A percentile compares a stretch with the other conserved stretches of the same genome.
Conservation (phyloP, 2,888 invertebrate species). For the Phyllotreta striolata region DNA sequence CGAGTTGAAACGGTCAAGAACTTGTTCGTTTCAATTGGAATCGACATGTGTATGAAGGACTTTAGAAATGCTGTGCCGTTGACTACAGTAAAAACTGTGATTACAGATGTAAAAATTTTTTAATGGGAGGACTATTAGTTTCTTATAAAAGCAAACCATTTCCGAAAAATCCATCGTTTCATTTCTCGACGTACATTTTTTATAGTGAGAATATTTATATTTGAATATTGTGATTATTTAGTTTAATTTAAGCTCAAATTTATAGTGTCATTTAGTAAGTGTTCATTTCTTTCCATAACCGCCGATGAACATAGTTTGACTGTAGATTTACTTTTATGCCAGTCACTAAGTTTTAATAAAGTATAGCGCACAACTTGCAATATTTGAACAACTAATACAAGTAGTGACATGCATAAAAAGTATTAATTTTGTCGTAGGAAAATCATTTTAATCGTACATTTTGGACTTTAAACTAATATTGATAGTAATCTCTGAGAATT, state of each 20-base stretch:
- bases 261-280: slow-evolving; percentile 45
- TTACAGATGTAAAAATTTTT: slow-evolving; percentile 50
- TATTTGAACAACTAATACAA: slow-evolving; percentile 8
- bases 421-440: slow-evolving; percentile 25
- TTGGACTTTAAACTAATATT: slow-evolving; percentile 2
- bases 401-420: slow-evolving; percentile 25
- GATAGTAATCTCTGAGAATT: slow-evolving; percentile 6
- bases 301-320: slow-evolving; percentile 15
- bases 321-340: slow-evolving; percentile 26
- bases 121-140: slow-evolving; percentile 33
- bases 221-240: slow-evolving; percentile 52
- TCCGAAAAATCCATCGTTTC: too few relatives aligned
- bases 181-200: slow-evolving; percentile 26
- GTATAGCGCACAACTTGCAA: not conserved
- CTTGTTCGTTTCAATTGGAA: too few relatives aligned
- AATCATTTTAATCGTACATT: slow-evolving; percentile 18
- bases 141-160: slow-evolving; percentile 17
- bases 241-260: slow-evolving; percentile 46
- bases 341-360: slow-evolving; percentile 9
- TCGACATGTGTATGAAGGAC: slow-evolving; percentile 21
- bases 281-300: slow-evolving; percentile 43
- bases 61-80: slow-evolving; percentile 45
- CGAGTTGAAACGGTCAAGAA: too few relatives aligned
- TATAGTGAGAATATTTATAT: slow-evolving; percentile 52
- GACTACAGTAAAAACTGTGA: slow-evolving; percentile 60